These are phyloP conservation scores for Drosophila aldrichi DNA, from an alignment of 2,888 invertebrate species.

Conservation along the genomic window DNA sequence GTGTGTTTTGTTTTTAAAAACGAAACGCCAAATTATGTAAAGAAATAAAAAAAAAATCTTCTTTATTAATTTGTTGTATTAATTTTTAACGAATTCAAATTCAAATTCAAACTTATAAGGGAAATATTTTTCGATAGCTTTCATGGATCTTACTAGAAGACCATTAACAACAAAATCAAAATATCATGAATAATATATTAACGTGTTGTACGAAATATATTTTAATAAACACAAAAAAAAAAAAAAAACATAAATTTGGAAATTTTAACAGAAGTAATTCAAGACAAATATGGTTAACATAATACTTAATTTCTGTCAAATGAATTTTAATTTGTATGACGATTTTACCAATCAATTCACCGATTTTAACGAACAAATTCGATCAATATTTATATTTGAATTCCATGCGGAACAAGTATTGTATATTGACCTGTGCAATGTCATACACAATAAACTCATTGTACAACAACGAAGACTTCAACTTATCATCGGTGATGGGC, in stretches of 20 bases:
- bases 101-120: background rate
- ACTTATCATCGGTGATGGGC: constrained; percentile 85
- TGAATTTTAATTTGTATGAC: too few species aligned
- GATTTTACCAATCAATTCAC: background rate
- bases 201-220: background rate
- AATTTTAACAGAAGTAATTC: background rate
- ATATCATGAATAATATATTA: background rate
- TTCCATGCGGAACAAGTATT: constrained; percentile 94
- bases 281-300: background rate
- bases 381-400: constrained; percentile 90
- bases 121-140: background rate
- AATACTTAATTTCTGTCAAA: background rate
- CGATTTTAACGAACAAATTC: background rate
- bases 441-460: constrained; percentile 99
- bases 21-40: background rate
- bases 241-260: background rate
- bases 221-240: background rate
- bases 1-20: background rate
- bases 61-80: background rate
- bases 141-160: too few species aligned
- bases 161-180: background rate
- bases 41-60: constrained; percentile 1
- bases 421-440: constrained; percentile 95
- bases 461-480: constrained; percentile 89
- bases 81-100: background rate